phyloP scores from a whole-genome alignment of 1,140 invertebrate species.

The Teleopsis dalmanni region DNA sequence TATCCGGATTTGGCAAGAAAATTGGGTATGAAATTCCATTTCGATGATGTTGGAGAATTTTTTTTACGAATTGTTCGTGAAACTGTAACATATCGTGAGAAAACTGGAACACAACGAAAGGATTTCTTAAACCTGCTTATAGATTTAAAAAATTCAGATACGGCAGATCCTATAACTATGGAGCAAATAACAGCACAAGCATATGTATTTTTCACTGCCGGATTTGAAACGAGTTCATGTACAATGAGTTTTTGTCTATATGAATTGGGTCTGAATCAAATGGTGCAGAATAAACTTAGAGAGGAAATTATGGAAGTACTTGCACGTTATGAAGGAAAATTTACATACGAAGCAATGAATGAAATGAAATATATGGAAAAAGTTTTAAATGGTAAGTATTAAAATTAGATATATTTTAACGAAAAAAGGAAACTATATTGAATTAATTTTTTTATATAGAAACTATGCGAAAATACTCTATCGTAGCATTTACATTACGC shows the following conservation, averaged over 20 bases:
- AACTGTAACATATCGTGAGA: constrained; percentile 46
- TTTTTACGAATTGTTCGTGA: constrained; percentile 45
- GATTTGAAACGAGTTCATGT: constrained; percentile 49
- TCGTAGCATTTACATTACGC: constrained; percentile 32
- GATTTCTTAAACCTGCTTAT: constrained; percentile 10
- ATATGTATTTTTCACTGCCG: constrained; percentile 57
- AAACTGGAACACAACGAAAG: constrained; percentile 43
- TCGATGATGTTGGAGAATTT: constrained; percentile 45
- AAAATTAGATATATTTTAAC: background rate
- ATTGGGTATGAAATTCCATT: constrained; percentile 31
- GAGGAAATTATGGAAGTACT: constrained; percentile 46
- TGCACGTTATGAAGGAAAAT: constrained; percentile 42
- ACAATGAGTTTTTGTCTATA: constrained; percentile 46
- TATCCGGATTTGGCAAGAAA: constrained; percentile 19
- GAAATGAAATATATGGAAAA: constrained; percentile 54
- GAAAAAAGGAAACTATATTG: background rate
- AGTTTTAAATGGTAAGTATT: constrained; percentile 42
- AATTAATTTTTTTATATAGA: constrained; percentile 28
- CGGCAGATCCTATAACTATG: constrained; percentile 26
- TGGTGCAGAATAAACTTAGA: constrained; percentile 46
- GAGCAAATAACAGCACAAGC: constrained; percentile 48
- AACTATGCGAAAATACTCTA: constrained; percentile 46
- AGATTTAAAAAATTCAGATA: constrained; percentile 21
- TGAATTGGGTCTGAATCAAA: constrained; percentile 44
- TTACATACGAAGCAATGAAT: constrained; percentile 51